Conservation (phyloP, 2,888 invertebrate genomes). For the Cotesia congregata region DNA sequence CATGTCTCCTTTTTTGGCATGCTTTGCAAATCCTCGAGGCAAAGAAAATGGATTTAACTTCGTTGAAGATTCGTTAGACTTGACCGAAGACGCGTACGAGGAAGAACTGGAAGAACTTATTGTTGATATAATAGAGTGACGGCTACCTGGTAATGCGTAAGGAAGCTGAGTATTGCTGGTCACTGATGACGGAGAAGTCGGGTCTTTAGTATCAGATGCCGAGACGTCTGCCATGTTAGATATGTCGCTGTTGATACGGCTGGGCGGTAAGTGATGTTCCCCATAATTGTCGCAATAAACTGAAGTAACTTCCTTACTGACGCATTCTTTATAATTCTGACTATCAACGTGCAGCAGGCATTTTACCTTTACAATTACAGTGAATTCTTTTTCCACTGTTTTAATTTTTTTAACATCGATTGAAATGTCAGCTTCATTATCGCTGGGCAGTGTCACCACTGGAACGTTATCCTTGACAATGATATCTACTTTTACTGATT, state of each 20-base stretch:
- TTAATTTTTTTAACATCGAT: conserved; percentile 52
- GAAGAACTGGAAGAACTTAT: conserved; percentile 63
- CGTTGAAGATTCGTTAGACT: conserved; percentile 43
- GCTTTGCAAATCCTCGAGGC: conserved; percentile 58
- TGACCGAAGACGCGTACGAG: conserved; percentile 58
- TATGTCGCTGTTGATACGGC: conserved; percentile 55
- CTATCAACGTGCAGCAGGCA: conserved; percentile 58
- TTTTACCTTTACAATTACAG: conserved; percentile 58
- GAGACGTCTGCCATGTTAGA: conserved; percentile 61
- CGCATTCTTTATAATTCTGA: conserved; percentile 59
- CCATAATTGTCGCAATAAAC: conserved; percentile 57
- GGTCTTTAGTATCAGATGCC: conserved; percentile 61
- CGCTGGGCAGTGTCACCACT: conserved; percentile 57
- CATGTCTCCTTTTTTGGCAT: conserved; percentile 51
- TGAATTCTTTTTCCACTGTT: conserved; percentile 59
- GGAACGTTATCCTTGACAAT: conserved; percentile 37
- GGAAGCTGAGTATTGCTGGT: conserved; percentile 57
- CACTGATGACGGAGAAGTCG: conserved; percentile 61
- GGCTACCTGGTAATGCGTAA: conserved; percentile 49
- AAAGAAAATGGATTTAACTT: conserved; percentile 50
- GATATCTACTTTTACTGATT: conserved; percentile 38
- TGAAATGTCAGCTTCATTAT: conserved; percentile 60
- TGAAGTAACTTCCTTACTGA: conserved; percentile 57
- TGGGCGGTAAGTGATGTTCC: conserved; percentile 43
- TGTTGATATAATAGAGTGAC: conserved; percentile 60